Evolutionary conservation across 2,888 invertebrate genomes (phyloP).

Genomic region (Nasonovia ribisnigri): DNA sequence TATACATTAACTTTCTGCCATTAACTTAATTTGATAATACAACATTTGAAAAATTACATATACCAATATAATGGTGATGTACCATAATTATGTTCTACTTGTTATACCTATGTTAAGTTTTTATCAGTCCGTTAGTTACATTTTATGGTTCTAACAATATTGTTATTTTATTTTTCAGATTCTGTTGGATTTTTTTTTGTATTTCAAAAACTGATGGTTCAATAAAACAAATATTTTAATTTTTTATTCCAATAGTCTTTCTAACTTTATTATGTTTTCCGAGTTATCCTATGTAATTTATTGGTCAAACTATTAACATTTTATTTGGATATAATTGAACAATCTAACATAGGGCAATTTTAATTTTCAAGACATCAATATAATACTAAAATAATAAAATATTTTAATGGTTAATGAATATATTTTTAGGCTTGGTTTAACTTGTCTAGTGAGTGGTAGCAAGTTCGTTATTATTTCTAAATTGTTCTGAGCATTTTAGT

Average conservation of each 20-base stretch:
- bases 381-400: neutral
- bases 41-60: too few species aligned
- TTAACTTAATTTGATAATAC: too few species aligned
- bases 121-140: too few species aligned
- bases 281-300: neutral
- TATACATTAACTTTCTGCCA: too few species aligned
- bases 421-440: too few species aligned
- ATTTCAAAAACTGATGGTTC: slow-evolving; percentile 36
- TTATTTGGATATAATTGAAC: neutral
- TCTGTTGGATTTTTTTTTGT: slow-evolving; percentile 4
- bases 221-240: slow-evolving; percentile 60
- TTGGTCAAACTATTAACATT: neutral
- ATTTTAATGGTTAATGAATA: neutral
- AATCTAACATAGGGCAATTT: too few species aligned
- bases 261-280: neutral
- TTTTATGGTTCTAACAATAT: neutral
- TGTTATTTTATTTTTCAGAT: neutral
- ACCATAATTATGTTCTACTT: too few species aligned
- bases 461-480: too few species aligned
- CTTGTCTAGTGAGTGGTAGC: too few species aligned
- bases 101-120: too few species aligned
- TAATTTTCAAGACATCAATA: neutral
- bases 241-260: neutral
- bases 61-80: too few species aligned
- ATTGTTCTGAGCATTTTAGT: too few species aligned